phyloP scores from a whole-genome alignment of 2,113 vertebrate species.

The Oriolus oriolus region DNA sequence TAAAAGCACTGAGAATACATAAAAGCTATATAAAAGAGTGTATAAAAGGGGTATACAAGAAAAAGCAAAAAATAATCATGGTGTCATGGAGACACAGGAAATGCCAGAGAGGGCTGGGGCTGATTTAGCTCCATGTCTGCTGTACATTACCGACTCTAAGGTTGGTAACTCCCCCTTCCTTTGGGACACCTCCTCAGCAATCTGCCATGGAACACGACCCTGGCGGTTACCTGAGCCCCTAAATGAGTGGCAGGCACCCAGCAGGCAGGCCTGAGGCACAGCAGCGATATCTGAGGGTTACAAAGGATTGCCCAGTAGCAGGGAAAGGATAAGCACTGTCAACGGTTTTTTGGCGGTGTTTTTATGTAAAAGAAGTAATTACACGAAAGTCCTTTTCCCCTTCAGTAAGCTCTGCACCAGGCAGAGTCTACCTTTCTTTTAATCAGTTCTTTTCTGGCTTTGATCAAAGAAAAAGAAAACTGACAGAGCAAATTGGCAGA shows the following conservation, averaged over 20 bases:
- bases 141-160: fast-evolving
- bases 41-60: too few relatives aligned
- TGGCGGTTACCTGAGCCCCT: not conserved
- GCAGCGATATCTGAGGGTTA: not conserved
- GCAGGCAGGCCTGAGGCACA: not conserved
- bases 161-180: not conserved
- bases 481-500: not conserved
- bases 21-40: too few relatives aligned
- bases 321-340: not conserved
- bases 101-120: not conserved
- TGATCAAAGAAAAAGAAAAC: not conserved
- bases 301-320: too few relatives aligned
- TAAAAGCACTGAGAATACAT: too few relatives aligned
- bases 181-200: not conserved
- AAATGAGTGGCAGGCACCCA: not conserved
- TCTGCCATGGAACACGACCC: not conserved
- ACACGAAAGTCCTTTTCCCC: not conserved
- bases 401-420: not conserved
- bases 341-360: not conserved
- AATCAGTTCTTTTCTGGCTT: not conserved
- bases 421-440: not conserved
- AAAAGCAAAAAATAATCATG: too few relatives aligned
- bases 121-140: not conserved
- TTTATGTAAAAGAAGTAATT: not conserved
- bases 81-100: not conserved